Conservation (phyloP, 2,888 invertebrate species). For the Dugesia japonica region DNA sequence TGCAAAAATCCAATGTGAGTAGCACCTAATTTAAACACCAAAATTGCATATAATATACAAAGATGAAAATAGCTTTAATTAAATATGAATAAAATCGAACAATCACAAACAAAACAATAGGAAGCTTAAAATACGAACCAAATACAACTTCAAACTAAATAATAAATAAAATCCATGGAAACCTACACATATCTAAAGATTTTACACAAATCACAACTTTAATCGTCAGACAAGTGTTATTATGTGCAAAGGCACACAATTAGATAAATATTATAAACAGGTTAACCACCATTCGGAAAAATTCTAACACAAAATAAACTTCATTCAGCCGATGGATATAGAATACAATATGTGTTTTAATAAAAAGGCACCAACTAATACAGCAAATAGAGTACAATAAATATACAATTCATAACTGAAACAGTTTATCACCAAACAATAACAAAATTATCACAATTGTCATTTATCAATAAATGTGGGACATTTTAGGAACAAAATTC, state of each 20-base stretch:
- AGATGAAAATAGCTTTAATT: background rate
- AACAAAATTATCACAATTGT: conserved; percentile 3
- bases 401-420: background rate
- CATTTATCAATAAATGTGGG: background rate
- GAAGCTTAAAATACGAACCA: conserved; percentile 14
- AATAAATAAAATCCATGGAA: conserved; percentile 12
- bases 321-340: background rate
- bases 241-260: conserved; percentile 12
- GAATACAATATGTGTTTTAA: background rate
- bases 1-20: conserved; percentile 13
- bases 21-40: conserved; percentile 12
- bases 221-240: background rate
- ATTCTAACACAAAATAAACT: background rate
- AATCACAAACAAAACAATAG: background rate
- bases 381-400: conserved; percentile 12
- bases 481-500: background rate
- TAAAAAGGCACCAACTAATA: conserved; percentile 2
- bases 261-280: background rate
- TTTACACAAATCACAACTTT: background rate
- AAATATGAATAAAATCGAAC: conserved; percentile 20
- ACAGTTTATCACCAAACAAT: conserved; percentile 13
- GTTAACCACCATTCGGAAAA: background rate
- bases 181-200: background rate
- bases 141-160: background rate
- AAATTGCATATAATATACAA: conserved; percentile 20